Conservation (phyloP, 92 coral and sea anemone genomes). For the Virgularia gustaviana region DNA sequence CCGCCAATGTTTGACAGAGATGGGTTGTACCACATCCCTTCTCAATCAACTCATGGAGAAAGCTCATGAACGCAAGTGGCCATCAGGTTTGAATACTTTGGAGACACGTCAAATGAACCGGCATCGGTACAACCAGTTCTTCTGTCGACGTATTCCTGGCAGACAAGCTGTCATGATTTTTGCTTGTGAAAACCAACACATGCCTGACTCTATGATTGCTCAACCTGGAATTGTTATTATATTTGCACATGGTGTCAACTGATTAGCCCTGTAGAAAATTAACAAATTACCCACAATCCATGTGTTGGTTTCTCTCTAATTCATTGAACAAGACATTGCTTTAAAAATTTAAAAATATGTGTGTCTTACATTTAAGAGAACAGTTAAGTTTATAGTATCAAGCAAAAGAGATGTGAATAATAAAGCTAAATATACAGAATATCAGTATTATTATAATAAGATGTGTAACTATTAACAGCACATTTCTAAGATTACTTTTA, state of each 20-base stretch:
- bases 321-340: no score
- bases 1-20: constrained; percentile 73
- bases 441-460: no score
- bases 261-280: constrained; percentile 3
- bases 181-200: constrained; percentile 92
- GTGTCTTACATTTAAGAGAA: no score
- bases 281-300: no score
- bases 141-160: constrained; percentile 83
- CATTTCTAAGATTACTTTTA: no score
- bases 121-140: constrained; percentile 84
- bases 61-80: constrained; percentile 96
- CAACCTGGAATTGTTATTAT: constrained; percentile 92
- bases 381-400: no score
- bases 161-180: constrained; percentile 90
- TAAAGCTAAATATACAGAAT: no score
- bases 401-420: no score
- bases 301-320: no score
- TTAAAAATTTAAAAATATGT: no score
- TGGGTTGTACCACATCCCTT: constrained; percentile 78
- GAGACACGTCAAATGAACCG: constrained; percentile 89
- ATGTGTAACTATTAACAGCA: no score
- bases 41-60: constrained; percentile 89
- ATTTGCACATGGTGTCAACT: constrained; percentile 97
- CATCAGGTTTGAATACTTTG: constrained; percentile 82
- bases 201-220: constrained; percentile 87